phyloP scores from a whole-genome alignment of 37 sponge, comb jelly and placozoan genomes.

The Aplysina aerophoba region DNA sequence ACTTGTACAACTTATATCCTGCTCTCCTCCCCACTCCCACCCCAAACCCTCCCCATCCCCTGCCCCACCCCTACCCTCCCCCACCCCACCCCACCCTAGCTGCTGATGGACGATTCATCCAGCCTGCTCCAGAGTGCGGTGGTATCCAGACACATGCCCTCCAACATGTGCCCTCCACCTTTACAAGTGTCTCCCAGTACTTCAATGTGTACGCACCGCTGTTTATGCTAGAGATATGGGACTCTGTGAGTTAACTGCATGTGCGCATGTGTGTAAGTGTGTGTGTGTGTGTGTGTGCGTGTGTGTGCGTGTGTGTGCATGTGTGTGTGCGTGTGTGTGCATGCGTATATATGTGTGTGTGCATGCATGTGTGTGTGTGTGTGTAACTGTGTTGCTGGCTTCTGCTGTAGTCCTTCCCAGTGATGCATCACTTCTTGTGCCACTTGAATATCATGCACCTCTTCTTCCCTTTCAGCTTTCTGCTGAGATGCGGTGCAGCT shows the following conservation, averaged over 20 bases:
- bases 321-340: too few relatives aligned
- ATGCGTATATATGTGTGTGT: too few relatives aligned
- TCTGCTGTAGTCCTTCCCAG: too few relatives aligned
- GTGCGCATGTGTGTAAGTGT: neutral
- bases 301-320: too few relatives aligned
- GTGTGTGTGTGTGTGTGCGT: neutral
- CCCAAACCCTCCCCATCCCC: too few relatives aligned
- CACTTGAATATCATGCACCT: neutral
- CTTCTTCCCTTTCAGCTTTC: neutral
- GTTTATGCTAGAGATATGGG: constrained; percentile 51
- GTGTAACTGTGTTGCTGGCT: too few relatives aligned
- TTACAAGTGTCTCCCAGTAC: constrained; percentile 47
- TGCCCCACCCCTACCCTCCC: too few relatives aligned
- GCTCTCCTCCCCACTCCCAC: too few relatives aligned
- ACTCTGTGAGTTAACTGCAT: constrained; percentile 39
- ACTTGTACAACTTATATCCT: too few relatives aligned
- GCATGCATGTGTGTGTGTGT: too few relatives aligned
- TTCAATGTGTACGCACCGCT: constrained; percentile 42
- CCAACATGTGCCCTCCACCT: constrained; percentile 32
- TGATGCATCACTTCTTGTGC: neutral
- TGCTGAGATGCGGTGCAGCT: neutral
- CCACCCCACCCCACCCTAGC: neutral
- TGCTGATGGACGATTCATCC: neutral
- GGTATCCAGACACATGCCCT: neutral
- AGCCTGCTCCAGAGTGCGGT: constrained; percentile 1